Base-by-base conservation (phyloP, 2,888 invertebrate species). In the Andrena bucephala region DNA sequence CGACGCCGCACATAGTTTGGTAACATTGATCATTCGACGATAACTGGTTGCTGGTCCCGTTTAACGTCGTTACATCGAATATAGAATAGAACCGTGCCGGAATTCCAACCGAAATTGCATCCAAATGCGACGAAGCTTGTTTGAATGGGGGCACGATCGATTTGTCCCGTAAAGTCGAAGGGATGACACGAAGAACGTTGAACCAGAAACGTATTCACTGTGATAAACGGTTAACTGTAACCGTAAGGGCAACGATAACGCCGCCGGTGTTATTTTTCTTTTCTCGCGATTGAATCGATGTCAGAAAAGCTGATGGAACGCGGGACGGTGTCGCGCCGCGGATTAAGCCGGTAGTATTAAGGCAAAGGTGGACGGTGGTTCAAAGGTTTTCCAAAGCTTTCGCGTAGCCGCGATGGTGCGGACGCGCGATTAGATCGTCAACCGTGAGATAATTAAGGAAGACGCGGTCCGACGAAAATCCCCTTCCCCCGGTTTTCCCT, bases 401-500 rank as follows among this genome's bases (percentile, higher is more conserved):
- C 89, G 77, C 87, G 82, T 85, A 77, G 77, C 70, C 87, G 78
- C 82, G 88, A 85, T 85, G 85, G 88, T 82, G 88, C 86, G 79
- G 89, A 89, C 87, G 91, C 87, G 89, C 92, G 91, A 93, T 93
- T 92, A 92, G 90, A 91, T 88, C 90, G 89, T 88, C 89, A 86
- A 83, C 89, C 87, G 88, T 86, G 89, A 89, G 92, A 92, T 93
- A 94, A 94, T 93, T 92, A 91, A 91, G 89, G 89, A 93, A 91
- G 93, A 93, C 93, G 42, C 42, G 89, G 81, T 89, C 85, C 87
- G 88, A 89, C 83, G 87, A 88, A 87, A 85, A 87, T 87, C 85
- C 84, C 62, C 77, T 67, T 54, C 74, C 69, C 76, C 59, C 27
- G 75, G 68, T 60, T 70, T 70, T 57, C 76, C 67, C 78, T 72